phyloP scores from a whole-genome alignment of 1,140 invertebrate genomes.

The Lineus longissimus region DNA sequence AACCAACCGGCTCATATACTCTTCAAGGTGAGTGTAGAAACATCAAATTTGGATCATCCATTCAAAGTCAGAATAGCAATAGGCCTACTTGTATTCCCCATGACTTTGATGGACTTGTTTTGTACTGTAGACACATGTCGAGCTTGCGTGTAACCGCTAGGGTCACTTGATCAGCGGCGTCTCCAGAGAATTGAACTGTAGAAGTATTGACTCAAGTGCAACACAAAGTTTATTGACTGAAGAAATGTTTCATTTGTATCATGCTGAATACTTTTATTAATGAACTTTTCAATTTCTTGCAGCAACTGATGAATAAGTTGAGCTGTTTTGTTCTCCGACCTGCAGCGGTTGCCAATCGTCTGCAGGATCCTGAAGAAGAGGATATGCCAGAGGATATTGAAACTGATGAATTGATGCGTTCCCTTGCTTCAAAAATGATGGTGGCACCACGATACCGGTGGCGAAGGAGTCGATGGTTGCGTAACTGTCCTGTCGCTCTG shows the following conservation, averaged over 20 bases:
- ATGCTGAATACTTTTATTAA: too few relatives aligned
- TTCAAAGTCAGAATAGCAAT: too few relatives aligned
- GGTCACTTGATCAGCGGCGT: too few relatives aligned
- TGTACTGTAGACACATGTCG: too few relatives aligned
- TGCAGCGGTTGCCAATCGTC: conserved; percentile 43
- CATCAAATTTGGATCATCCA: background rate
- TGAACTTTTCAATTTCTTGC: conserved; percentile 10
- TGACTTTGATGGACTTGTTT: too few relatives aligned
- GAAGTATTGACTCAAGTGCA: too few relatives aligned
- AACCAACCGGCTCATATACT: conserved; percentile 38
- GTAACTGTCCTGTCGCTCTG: conserved; percentile 51
- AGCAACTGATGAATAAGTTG: conserved; percentile 47
- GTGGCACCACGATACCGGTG: conserved; percentile 48
- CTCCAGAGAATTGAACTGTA: too few relatives aligned
- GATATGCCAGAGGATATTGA: conserved; percentile 48
- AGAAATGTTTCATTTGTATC: too few relatives aligned
- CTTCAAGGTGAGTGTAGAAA: conserved; percentile 33
- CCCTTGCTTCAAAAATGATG: conserved; percentile 42
- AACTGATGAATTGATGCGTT: conserved; percentile 47
- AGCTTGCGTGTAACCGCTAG: too few relatives aligned
- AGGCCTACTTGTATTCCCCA: too few relatives aligned
- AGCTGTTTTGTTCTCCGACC: conserved; percentile 45
- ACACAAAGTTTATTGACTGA: background rate
- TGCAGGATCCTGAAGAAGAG: conserved; percentile 46
- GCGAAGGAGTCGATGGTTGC: conserved; percentile 46